Conservation (phyloP, 2,113 vertebrate species). For the Dasyornis broadbenti region DNA sequence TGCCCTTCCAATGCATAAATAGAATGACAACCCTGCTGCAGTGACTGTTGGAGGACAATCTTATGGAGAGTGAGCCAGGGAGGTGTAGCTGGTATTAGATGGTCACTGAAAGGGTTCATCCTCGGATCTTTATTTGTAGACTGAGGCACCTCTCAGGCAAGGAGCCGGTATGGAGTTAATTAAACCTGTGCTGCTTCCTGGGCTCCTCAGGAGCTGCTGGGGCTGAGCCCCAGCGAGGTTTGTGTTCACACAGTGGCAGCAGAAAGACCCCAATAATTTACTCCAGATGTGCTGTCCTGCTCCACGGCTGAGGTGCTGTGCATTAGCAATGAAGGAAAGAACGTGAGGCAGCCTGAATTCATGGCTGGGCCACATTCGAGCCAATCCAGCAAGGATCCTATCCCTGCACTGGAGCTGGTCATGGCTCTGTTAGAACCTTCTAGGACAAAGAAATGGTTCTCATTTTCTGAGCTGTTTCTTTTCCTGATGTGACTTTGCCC, state of each 20-base stretch:
- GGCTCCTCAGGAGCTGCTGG: not conserved
- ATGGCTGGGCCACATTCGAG: not conserved
- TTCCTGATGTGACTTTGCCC: not conserved
- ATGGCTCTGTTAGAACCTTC: not conserved
- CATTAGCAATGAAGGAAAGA: not conserved
- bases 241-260: not conserved
- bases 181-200: not conserved
- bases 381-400: not conserved
- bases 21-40: not conserved
- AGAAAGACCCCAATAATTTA: fast-evolving
- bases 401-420: not conserved
- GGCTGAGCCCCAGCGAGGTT: not conserved
- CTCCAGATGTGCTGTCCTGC: not conserved
- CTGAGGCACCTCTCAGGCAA: not conserved
- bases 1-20: not conserved
- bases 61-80: not conserved
- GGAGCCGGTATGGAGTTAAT: not conserved
- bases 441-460: not conserved
- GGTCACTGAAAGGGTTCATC: not conserved
- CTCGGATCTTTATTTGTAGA: not conserved
- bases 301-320: fast-evolving
- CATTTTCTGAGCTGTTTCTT: not conserved
- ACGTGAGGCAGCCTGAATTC: not conserved
- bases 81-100: not conserved
- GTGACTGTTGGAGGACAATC: not conserved